phyloP scores from a whole-genome alignment of 2,797 vertebrate genomes.

The Taenioides sp. region DNA sequence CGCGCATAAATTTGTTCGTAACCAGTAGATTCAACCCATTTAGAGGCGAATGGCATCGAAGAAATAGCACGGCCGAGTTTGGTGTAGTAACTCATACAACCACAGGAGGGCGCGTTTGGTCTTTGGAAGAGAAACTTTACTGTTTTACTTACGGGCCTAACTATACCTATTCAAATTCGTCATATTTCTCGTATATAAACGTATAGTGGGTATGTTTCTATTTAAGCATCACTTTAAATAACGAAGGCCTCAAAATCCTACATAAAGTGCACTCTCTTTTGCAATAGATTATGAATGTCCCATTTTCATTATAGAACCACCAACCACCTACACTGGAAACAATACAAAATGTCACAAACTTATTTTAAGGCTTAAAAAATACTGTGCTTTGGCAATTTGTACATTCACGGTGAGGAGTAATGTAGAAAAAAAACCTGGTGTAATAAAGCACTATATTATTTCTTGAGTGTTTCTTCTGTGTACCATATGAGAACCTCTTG shows the following conservation, averaged over 20 bases:
- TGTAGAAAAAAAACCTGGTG: slow-evolving; percentile 12
- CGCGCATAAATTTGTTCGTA: neutral
- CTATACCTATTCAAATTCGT: no score
- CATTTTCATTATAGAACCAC: slow-evolving; percentile 18
- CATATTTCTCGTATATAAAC: no score
- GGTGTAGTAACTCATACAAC: slow-evolving; percentile 1
- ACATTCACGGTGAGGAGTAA: slow-evolving; percentile 1
- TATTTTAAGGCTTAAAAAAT: slow-evolving; percentile 26
- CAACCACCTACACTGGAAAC: slow-evolving; percentile 15
- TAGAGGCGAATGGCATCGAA: neutral
- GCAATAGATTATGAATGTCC: neutral
- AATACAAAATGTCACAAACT: slow-evolving; percentile 39
- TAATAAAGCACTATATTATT: slow-evolving; percentile 32
- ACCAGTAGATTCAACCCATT: neutral
- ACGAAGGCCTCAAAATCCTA: neutral
- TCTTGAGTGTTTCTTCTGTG: slow-evolving; percentile 66
- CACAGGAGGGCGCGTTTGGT: slow-evolving; percentile 44
- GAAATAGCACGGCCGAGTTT: neutral
- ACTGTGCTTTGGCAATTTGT: slow-evolving; percentile 38
- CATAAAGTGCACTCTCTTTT: slow-evolving; percentile 24
- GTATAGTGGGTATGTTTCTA: neutral
- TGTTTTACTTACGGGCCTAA: no score
- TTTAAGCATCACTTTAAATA: slow-evolving; percentile 4
- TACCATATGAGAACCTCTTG: slow-evolving; percentile 81
- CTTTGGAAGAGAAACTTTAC: neutral